Evolutionary conservation across 2,113 vertebrate genomes (phyloP).

Genomic region (Eolophus roseicapilla): DNA sequence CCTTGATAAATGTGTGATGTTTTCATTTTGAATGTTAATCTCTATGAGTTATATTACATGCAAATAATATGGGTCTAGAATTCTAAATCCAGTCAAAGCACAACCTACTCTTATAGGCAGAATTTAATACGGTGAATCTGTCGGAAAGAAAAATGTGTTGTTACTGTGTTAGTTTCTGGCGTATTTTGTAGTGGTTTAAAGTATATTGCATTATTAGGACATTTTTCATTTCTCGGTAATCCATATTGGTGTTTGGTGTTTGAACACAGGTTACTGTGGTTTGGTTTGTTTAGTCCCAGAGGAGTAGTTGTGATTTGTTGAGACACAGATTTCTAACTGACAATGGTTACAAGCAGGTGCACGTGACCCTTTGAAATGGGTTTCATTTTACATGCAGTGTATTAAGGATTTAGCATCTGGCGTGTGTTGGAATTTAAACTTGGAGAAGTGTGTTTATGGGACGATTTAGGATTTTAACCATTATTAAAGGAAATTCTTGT

Average conservation of each 20-base stretch:
- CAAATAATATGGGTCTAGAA: not conserved
- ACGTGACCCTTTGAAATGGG: not conserved
- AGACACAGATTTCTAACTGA: not conserved
- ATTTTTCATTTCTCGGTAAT: not conserved
- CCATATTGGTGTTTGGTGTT: not conserved
- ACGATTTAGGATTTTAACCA: not conserved
- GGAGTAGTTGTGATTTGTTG: not conserved
- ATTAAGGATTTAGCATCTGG: not conserved
- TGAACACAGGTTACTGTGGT: not conserved
- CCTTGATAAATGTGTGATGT: not conserved
- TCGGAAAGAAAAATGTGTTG: not conserved
- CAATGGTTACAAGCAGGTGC: not conserved
- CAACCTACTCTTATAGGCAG: not conserved
- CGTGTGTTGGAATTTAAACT: not conserved
- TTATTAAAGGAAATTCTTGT: conserved; percentile 8
- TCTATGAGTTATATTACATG: not conserved
- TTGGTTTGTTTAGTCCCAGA: not conserved
- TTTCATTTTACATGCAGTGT: not conserved
- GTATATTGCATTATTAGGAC: not conserved
- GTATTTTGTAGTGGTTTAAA: not conserved
- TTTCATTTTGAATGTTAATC: not conserved
- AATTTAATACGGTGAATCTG: not conserved
- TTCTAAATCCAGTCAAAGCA: not conserved
- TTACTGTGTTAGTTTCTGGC: not conserved
- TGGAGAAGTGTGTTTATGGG: conserved; percentile 11